Evolutionary conservation across 2,888 invertebrate genomes (phyloP), one percentile per base, ranked within the genome.

Genomic region (Suillia variegata): DNA sequence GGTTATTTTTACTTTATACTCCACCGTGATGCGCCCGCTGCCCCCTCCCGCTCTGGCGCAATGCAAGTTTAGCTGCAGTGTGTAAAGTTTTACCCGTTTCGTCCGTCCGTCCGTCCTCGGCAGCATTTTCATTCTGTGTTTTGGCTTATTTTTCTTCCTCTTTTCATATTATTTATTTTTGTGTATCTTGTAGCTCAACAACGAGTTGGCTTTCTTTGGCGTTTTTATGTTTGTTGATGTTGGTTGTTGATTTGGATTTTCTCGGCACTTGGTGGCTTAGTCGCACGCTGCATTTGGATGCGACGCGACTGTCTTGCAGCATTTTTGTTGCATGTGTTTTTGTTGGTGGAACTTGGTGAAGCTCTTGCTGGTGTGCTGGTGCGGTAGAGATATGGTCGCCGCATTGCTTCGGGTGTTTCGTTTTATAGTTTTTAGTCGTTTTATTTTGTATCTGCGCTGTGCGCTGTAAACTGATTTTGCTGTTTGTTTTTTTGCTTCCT

Each of bases 1-100:
- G 80, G 80, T 80, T 80, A 80, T 80, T 80, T 80, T 78, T 77
- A 77, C 78, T 67, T 67, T 56, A 58, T 61, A 54, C 66, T 63
- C 65, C 62, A 58, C 55, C 31, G 49, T 42, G 45, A 21, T 34
- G 38, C 13, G 42, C 42, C 42, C 55, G 38, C 22, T 13, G 42
- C 21, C 54, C 34, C n/a, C 38, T 21, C 21, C 49, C 48, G n/a
- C n/a, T n/a, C 38, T 20, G 34, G 21, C 13, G 21, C 18, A 33
- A 6, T 18, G 48, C 47, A 54, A 45, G 45, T 54, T 21, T 22
- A 20, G 34, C 13, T 38, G 38, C 38, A 18, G 45, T 31, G 24
- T 24, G 48, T 24, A 24, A 49, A 51, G 51, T 49, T 56, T 48
- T n/a, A n/a, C n/a, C n/a, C n/a, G n/a, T n/a, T n/a, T n/a, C n/a